Evolutionary conservation across 1,140 invertebrate species (phyloP).

Genomic region (Drosophila arawakana): DNA sequence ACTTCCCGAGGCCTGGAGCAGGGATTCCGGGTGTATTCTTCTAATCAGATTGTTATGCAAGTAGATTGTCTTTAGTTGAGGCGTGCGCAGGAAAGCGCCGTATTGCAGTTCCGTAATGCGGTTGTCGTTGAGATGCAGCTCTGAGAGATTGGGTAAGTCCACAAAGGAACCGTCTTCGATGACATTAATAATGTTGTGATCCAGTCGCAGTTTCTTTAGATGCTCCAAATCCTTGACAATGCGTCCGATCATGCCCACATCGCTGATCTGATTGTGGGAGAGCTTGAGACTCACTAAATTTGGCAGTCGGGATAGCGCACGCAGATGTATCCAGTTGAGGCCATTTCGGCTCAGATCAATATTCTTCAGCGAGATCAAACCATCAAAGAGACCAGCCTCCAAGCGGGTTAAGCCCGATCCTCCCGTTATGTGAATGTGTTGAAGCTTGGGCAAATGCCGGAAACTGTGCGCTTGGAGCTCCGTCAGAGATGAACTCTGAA

Average conservation of each 20-base stretch:
- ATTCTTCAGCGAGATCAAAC: conserved; percentile 89
- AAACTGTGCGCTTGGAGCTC: conserved; percentile 90
- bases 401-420: conserved; percentile 88
- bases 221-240: conserved; percentile 90
- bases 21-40: conserved; percentile 91
- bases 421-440: conserved; percentile 90
- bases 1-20: conserved; percentile 89
- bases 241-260: conserved; percentile 91
- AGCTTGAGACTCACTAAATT: conserved; percentile 90
- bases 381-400: conserved; percentile 90
- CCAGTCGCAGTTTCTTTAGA: conserved; percentile 89
- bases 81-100: conserved; percentile 92
- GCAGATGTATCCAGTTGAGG: conserved; percentile 91
- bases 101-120: conserved; percentile 90
- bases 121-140: conserved; percentile 90
- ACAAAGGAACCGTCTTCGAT: conserved; percentile 92
- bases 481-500: conserved; percentile 89
- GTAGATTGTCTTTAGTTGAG: conserved; percentile 89
- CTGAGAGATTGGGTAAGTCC: conserved; percentile 89
- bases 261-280: conserved; percentile 89
- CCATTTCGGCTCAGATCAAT: conserved; percentile 92
- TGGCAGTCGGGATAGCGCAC: conserved; percentile 89
- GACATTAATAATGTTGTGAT: conserved; percentile 89
- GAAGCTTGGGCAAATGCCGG: conserved; percentile 89
- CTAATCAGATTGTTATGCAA: conserved; percentile 92